Evolutionary conservation across 1,140 invertebrate genomes (phyloP).

Genomic region (Papilio helenus): DNA sequence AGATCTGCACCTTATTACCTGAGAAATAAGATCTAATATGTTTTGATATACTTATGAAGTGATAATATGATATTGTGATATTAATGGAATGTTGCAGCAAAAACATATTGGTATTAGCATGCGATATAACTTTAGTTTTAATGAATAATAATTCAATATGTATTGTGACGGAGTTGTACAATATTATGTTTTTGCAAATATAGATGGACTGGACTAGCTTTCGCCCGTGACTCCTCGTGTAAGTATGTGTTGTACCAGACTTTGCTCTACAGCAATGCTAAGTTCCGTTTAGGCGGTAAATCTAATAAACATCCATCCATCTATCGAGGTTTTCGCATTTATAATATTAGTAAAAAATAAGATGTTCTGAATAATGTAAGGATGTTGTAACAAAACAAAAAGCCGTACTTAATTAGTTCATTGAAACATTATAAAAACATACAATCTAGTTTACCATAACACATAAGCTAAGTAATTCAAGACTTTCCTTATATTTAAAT

Average conservation of each 20-base stretch:
- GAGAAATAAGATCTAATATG: not conserved
- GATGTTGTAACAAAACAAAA: not conserved
- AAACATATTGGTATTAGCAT: slow-evolving; percentile 43
- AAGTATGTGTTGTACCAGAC: too few relatives aligned
- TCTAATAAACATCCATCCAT: too few relatives aligned
- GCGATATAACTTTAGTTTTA: slow-evolving; percentile 23
- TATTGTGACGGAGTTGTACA: not conserved
- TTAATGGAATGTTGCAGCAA: slow-evolving; percentile 44
- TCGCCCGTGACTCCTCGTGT: too few relatives aligned
- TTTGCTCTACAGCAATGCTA: too few relatives aligned
- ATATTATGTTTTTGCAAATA: too few relatives aligned
- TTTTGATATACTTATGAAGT: not conserved
- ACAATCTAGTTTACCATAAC: slow-evolving; percentile 39
- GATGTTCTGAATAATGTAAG: too few relatives aligned
- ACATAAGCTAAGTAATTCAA: slow-evolving; percentile 2
- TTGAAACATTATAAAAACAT: slow-evolving; percentile 44
- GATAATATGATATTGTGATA: slow-evolving; percentile 26
- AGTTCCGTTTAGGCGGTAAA: too few relatives aligned
- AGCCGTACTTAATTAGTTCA: not conserved
- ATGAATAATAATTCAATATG: not conserved
- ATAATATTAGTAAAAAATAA: too few relatives aligned
- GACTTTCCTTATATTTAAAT: slow-evolving; percentile 24
- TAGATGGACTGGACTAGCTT: too few relatives aligned
- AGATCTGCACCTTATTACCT: not conserved
- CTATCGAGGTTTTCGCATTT: too few relatives aligned